A percentile compares a stretch with the other conserved stretches of the same genome.
phyloP scores from a whole-genome alignment of 1,140 invertebrate genomes.

The Caerostris extrusa region DNA sequence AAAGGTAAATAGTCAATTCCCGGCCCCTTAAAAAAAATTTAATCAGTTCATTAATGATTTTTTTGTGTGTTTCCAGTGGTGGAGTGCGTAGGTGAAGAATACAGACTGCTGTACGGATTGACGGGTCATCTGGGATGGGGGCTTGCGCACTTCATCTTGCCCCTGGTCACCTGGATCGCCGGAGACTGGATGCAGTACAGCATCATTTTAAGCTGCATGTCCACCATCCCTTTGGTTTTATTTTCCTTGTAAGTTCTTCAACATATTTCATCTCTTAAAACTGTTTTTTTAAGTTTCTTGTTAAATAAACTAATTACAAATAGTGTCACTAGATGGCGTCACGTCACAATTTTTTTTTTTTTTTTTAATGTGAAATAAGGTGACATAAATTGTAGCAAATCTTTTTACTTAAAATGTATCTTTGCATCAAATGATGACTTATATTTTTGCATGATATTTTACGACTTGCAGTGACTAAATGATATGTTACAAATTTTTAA shows the following conservation, averaged over 20 bases:
- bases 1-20: neutral
- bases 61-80: neutral
- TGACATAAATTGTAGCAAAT: too few species aligned
- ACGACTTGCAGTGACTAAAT: too few species aligned
- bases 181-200: slow-evolving; percentile 24
- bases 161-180: neutral
- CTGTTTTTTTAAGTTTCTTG: too few species aligned
- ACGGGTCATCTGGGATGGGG: slow-evolving; percentile 55
- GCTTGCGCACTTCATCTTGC: slow-evolving; percentile 31
- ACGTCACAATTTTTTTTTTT: too few species aligned
- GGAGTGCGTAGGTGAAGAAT: slow-evolving; percentile 18
- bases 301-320: too few species aligned
- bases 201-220: neutral
- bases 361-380: too few species aligned
- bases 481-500: too few species aligned
- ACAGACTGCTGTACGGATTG: slow-evolving; percentile 3
- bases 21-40: neutral
- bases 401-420: too few species aligned
- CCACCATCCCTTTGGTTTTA: neutral
- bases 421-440: too few species aligned
- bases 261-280: too few species aligned
- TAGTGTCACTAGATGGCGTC: too few species aligned
- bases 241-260: slow-evolving; percentile 35
- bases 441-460: too few species aligned
- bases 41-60: neutral